Base-by-base conservation (phyloP, 2,888 invertebrate genomes). In the Scaptodrosophila latifasciaeformis region DNA sequence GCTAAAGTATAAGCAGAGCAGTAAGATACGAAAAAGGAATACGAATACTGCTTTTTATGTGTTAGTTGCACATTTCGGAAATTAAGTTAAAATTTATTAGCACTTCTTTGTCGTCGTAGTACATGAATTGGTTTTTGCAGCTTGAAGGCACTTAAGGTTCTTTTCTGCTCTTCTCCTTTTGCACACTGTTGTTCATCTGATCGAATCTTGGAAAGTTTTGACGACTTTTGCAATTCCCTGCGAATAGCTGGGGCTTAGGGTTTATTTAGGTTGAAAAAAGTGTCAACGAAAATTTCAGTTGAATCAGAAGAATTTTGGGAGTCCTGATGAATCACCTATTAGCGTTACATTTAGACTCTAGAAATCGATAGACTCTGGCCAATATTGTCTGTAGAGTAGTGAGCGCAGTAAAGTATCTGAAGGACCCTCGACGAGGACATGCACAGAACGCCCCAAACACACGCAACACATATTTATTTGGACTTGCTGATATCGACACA, bases 61-160 rank as follows among this genome's bases (percentile, higher is more conserved):
- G 79, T 78, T 81, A 78, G 74, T 78, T 75, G 79, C 78, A 81
- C 74, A 75, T 75, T 75, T 74, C 80, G 72, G 72, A 74, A 74
- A 74, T 74, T 74, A 74, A 74, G 72, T 80, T 80, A 81, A 80
- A 80, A 74, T 74, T 74, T 74, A 74, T 74, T 74, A 74, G 72
- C 72, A 74, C 72, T 74, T 72, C 72, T 72, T 72, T 80, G 72
- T 80, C 72, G 80, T 77, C 77, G 80, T 69, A 65, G 74, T 68
- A 69, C 69, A 69, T 66, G 74, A 60, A 80, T 72, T 80, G 81
- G 53, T 65, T 78, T 72, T 62, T 70, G 59, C 78, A 74, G 70
- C 70, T 67, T 43, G 52, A 58, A 59, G 54, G 34, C 53, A 50
- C 49, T 54, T 47, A 37, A 9, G 31, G 39, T 12, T 13, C 18